A percentile compares a stretch with the other conserved stretches of the same genome.
phyloP scores from a whole-genome alignment of 1,140 invertebrate species.

The Ceratosolen solmsi region DNA sequence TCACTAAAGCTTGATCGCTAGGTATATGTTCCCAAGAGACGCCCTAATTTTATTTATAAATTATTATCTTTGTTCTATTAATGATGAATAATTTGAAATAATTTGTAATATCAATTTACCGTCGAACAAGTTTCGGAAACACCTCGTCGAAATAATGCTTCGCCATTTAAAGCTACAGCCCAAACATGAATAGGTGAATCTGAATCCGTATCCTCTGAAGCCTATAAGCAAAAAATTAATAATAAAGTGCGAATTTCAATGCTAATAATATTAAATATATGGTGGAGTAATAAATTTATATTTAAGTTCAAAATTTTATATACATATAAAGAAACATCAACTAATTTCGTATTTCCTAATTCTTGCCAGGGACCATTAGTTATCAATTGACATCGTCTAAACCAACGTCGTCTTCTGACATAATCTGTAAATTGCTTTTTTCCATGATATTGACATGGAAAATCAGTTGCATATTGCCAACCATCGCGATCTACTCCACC shows the following conservation, averaged over 20 bases:
- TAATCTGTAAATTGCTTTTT: constrained; percentile 91
- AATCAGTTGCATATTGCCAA: constrained; percentile 96
- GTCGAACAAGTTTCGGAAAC: constrained; percentile 81
- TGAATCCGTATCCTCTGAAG: constrained; percentile 33
- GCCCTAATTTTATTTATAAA: constrained; percentile 72
- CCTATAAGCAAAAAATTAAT: too few relatives aligned
- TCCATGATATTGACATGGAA: constrained; percentile 88
- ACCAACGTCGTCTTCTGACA: constrained; percentile 88
- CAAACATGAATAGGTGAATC: constrained; percentile 78
- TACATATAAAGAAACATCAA: constrained; percentile 86
- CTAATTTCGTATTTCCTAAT: constrained; percentile 86
- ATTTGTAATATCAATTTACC: constrained; percentile 67
- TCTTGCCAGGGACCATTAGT: constrained; percentile 92
- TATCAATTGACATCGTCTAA: constrained; percentile 84
- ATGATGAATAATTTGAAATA: neutral
- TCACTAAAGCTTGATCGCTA: constrained; percentile 83
- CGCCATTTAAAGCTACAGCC: constrained; percentile 87
- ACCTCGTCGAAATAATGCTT: constrained; percentile 85
- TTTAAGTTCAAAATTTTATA: constrained; percentile 55
- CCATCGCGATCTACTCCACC: constrained; percentile 92
- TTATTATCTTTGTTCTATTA: neutral
- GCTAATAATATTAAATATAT: too few relatives aligned
- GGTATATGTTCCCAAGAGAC: constrained; percentile 85
- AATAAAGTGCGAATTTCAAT: too few relatives aligned
- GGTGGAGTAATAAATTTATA: too few relatives aligned